Evolutionary conservation across 1,140 invertebrate species (phyloP).

Genomic region (Pararge aegeria): DNA sequence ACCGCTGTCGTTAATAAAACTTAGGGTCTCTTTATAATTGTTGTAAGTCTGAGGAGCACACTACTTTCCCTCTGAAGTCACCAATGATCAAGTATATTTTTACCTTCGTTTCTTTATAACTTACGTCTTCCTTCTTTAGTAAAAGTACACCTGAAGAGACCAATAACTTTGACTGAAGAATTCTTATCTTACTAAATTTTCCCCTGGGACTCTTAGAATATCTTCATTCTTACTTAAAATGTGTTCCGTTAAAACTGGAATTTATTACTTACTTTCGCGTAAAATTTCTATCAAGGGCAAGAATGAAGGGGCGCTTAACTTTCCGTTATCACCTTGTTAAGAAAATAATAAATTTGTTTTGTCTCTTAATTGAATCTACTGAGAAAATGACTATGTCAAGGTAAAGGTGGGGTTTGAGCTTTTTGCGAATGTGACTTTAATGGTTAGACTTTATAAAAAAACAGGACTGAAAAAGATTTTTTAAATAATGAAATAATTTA

Average conservation of each 20-base stretch:
- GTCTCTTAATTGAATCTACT: constrained; percentile 1
- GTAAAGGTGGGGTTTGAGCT: neutral
- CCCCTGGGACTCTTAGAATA: neutral
- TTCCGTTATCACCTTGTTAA: constrained; percentile 1
- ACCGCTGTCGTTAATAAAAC: too few relatives aligned
- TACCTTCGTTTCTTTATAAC: too few relatives aligned
- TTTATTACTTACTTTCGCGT: constrained; percentile 1
- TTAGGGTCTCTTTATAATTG: too few relatives aligned
- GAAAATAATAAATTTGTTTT: constrained; percentile 7
- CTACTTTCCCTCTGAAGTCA: too few relatives aligned
- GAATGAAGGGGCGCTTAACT: neutral
- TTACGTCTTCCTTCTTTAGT: too few relatives aligned
- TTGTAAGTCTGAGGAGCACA: too few relatives aligned
- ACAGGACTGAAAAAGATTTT: too few relatives aligned
- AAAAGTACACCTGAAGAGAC: too few relatives aligned
- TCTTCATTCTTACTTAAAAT: neutral
- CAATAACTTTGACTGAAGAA: too few relatives aligned
- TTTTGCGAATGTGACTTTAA: neutral
- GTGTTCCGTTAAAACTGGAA: neutral
- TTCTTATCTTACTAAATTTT: neutral
- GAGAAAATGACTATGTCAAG: neutral
- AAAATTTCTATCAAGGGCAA: neutral
- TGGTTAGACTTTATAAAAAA: too few relatives aligned
- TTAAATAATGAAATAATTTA: too few relatives aligned
- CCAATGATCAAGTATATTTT: too few relatives aligned